Base-by-base conservation (phyloP, 2,888 invertebrate genomes). In the Ophraella communa region DNA sequence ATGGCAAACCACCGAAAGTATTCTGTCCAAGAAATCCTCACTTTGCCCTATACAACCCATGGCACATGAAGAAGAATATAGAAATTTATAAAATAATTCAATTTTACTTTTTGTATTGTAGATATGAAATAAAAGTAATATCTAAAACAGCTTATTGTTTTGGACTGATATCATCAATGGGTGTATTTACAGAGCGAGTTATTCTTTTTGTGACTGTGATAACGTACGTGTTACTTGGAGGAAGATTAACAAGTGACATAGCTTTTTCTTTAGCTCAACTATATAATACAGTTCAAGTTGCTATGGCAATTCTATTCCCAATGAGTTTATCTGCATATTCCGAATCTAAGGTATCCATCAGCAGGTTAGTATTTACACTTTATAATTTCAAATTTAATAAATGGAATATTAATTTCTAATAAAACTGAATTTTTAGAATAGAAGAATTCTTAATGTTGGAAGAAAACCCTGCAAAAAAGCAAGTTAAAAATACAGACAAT, bases 121-220 rank as follows among this genome's bases (percentile, higher is more conserved):
- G 74, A 33, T 52, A 65, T 62, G 94, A 94, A 84, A 87, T 93
- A n/a, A 84, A 85, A 64, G 85, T 87, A 57, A 85, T 92, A 57
- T 84, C 87, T 69, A 83, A 85, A 59, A 88, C 89, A 5, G 89
- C 91, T 0, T 88, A 89, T 82, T 85, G 90, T 64, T 85, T 87
- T 76, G 90, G 88, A 0, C 87, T 89, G 72, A 88, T 88, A 4
- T 82, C 87, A 24, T 88, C 89, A 0, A 77, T 87, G 67, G 80
- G 87, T 78, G 91, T 95, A 51, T 95, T 94, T 78, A 93, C 94
- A 0, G 92, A 94, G 76, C 89, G 96, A 68, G 87, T 94, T 51
- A 91, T 95, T 1, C 84, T 95, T 10, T 94, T 91, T 78, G 87
- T 93, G 65, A 93, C 94, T 2, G 86, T 96, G 57, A 84, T 93